phyloP scores from a whole-genome alignment of 2,797 vertebrate species.

The Cyprinodon diabolis region DNA sequence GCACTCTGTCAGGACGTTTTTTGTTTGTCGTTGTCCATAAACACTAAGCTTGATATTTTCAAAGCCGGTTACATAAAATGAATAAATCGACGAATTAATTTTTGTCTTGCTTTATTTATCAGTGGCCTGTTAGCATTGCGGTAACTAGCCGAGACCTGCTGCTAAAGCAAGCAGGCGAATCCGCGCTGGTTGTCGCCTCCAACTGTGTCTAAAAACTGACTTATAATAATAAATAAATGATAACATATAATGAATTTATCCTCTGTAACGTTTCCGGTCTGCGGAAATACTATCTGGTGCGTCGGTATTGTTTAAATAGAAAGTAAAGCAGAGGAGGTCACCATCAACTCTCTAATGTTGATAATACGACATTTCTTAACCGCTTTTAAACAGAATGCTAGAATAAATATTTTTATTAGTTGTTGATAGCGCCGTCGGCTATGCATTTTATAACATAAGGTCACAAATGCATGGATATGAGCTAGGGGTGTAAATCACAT shows the following conservation, averaged over 20 bases:
- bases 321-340: slow-evolving; percentile 5
- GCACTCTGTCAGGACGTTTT: slow-evolving; percentile 4
- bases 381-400: not conserved
- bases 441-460: not conserved
- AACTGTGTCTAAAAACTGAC: slow-evolving; percentile 13
- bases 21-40: too few relatives aligned
- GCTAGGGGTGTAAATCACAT: too few relatives aligned
- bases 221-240: slow-evolving; percentile 13
- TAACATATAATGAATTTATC: not conserved
- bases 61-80: rapidly evolving
- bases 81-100: rapidly evolving
- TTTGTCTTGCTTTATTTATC: not conserved
- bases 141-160: not conserved
- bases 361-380: too few relatives aligned
- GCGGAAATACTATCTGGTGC: not conserved
- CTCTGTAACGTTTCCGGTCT: slow-evolving; percentile 53
- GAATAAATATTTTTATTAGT: not conserved
- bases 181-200: slow-evolving; percentile 36
- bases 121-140: slow-evolving; percentile 25
- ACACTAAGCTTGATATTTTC: rapidly evolving
- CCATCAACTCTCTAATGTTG: too few relatives aligned
- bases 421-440: not conserved
- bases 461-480: too few relatives aligned
- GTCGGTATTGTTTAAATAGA: not conserved
- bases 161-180: slow-evolving; percentile 17